Evolutionary conservation across 2,113 vertebrate genomes (phyloP).

Genomic region (Otus sunia): DNA sequence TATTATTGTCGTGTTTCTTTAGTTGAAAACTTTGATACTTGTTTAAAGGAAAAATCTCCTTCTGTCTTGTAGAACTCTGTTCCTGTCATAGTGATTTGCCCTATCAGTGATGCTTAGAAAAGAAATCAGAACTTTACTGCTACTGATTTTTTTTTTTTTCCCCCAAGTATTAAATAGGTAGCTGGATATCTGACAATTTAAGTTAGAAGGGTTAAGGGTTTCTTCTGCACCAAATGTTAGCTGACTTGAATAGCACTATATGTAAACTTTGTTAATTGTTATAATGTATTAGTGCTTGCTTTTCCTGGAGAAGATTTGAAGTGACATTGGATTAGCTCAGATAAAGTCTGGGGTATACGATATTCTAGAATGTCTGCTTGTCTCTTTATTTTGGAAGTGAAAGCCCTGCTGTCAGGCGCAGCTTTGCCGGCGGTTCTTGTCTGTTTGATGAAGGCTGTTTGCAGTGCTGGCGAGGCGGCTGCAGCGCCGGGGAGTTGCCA

Average conservation of each 20-base stretch:
- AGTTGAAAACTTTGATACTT: background rate
- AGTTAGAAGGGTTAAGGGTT: background rate
- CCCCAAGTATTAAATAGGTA: background rate
- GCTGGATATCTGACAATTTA: background rate
- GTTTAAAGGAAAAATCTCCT: background rate
- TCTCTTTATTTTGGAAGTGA: background rate
- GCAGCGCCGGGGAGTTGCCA: conserved; percentile 34
- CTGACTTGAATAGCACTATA: background rate
- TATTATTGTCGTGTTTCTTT: background rate
- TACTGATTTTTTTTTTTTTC: background rate
- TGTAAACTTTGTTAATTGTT: background rate
- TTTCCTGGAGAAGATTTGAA: background rate
- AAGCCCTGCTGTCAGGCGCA: background rate
- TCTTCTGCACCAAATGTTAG: background rate
- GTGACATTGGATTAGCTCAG: background rate
- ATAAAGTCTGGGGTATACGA: background rate
- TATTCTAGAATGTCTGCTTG: background rate
- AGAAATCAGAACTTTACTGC: background rate
- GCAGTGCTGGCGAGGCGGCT: background rate
- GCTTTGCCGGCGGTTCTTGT: background rate
- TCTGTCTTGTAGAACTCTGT: background rate
- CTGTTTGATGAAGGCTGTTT: background rate
- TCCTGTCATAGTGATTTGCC: background rate
- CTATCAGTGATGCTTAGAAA: background rate
- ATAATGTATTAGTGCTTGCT: background rate